Base-by-base conservation (phyloP, 1,140 invertebrate genomes). In the Nephotettix cincticeps region DNA sequence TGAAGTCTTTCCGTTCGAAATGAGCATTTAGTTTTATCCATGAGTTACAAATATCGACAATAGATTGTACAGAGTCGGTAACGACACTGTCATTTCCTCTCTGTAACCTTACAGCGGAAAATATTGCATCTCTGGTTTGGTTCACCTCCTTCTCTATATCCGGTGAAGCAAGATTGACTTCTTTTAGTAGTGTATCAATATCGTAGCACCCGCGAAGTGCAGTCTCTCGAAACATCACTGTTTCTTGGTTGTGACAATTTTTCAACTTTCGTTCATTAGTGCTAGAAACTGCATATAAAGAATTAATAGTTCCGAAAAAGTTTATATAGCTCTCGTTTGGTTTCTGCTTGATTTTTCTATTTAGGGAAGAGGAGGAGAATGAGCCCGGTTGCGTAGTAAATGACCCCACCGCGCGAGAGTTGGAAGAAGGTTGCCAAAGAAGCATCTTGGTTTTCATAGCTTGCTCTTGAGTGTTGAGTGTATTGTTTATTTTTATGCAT, bases 1-100 rank as follows among this genome's bases (percentile, higher is more conserved):
- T 61, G 25, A 61, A 61, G 1, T 61, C 56, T 25, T 61, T 4
- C 9, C 27, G 30, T 67, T 67, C 64, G 27, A 67, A 67, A 45
- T 45, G 40, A 25, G 64, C n/a, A 45, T 17, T 67, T 0, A 67
- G 36, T 23, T 43, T 67, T 1, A 67, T 25, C 64, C 64, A 67
- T 23, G 36, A 67, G 13, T 67, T 67, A 45, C 30, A 13, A n/a
- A 67, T 45, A 19, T 43, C 32, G 21, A 67, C 14, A 19, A 67
- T 17, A 1, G 64, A 67, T n/a, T 45, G 13, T 11, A 11, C 21
- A 25, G 4, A 23, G 40, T 67, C 64, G 23, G 64, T 19, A 14
- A 67, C 13, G 6, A 67, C 1, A 43, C 21, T 45, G 17, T 45
- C 23, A 1, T 21, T 25, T 6, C 17, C 21, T 45, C 45, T 25